phyloP scores from a whole-genome alignment of 92 coral and sea anemone genomes.

The Chrysogorgia sp. region DNA sequence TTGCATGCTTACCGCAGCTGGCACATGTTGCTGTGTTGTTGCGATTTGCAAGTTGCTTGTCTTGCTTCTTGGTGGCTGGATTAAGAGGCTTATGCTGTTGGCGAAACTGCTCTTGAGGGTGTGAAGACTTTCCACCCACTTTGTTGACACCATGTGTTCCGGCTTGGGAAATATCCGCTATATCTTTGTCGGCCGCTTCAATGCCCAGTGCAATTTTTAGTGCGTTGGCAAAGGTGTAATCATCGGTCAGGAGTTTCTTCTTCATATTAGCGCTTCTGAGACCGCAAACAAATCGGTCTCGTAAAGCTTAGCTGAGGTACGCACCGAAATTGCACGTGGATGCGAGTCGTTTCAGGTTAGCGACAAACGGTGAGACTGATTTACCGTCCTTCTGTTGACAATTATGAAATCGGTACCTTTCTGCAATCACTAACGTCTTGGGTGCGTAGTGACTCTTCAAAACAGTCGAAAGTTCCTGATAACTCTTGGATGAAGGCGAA shows the following conservation, averaged over 20 bases:
- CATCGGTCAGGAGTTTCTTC: not conserved
- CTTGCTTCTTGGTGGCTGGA: not conserved
- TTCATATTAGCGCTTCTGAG: not conserved
- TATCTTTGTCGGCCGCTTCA: not conserved
- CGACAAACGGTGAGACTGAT: conserved; percentile 39
- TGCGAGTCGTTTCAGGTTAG: conserved; percentile 59
- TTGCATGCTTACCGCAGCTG: no score
- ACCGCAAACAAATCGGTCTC: conserved; percentile 20
- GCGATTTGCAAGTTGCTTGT: no score
- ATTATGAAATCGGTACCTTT: conserved; percentile 22
- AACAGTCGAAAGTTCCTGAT: conserved; percentile 46
- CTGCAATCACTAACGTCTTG: conserved; percentile 51
- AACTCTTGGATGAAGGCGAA: conserved; percentile 43
- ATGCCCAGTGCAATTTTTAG: not conserved
- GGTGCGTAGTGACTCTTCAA: conserved; percentile 50
- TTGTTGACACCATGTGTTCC: not conserved
- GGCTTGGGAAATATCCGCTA: not conserved
- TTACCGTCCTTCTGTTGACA: conserved; percentile 33
- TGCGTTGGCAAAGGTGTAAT: not conserved
- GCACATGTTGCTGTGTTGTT: no score
- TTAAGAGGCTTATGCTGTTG: not conserved
- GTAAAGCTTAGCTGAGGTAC: conserved; percentile 55
- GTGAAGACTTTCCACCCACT: not conserved
- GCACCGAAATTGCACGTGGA: conserved; percentile 59
- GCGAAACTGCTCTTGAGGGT: no score